Conservation (phyloP, 2,113 vertebrate genomes). For the Anolis sagrei region DNA sequence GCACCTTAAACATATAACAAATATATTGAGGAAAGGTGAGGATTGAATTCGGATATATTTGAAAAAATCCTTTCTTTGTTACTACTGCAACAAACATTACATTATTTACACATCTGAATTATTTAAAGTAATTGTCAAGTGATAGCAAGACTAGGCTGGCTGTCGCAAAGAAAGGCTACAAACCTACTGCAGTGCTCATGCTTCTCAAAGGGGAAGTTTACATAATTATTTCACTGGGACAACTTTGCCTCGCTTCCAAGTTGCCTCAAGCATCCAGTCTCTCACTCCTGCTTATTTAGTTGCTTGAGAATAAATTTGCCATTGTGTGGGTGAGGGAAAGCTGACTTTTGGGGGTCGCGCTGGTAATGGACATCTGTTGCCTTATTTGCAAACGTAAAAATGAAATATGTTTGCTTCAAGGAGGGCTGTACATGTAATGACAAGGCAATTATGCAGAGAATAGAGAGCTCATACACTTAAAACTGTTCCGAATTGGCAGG, state of each 20-base stretch:
- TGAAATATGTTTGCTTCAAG: not conserved
- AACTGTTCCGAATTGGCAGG: no score
- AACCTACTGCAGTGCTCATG: not conserved
- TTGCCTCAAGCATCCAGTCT: not conserved
- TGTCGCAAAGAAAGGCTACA: not conserved
- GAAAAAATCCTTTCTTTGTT: not conserved
- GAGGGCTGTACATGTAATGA: no score
- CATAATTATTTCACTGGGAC: not conserved
- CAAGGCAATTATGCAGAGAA: no score
- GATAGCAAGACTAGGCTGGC: not conserved
- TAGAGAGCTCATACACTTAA: no score
- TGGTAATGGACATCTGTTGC: not conserved
- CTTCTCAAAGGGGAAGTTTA: not conserved
- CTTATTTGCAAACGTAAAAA: not conserved
- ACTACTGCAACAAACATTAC: not conserved
- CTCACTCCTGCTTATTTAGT: not conserved
- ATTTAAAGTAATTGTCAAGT: not conserved
- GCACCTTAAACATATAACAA: slow-evolving; percentile 6
- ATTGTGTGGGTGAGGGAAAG: not conserved
- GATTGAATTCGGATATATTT: not conserved
- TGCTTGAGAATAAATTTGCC: not conserved
- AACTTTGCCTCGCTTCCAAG: not conserved
- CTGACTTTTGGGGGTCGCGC: not conserved
- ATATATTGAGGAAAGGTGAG: not conserved
- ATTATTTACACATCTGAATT: not conserved